Evolutionary conservation across 2,888 invertebrate species (phyloP), one percentile per base, ranked within the genome.

Genomic region (Sinelater perroti): DNA sequence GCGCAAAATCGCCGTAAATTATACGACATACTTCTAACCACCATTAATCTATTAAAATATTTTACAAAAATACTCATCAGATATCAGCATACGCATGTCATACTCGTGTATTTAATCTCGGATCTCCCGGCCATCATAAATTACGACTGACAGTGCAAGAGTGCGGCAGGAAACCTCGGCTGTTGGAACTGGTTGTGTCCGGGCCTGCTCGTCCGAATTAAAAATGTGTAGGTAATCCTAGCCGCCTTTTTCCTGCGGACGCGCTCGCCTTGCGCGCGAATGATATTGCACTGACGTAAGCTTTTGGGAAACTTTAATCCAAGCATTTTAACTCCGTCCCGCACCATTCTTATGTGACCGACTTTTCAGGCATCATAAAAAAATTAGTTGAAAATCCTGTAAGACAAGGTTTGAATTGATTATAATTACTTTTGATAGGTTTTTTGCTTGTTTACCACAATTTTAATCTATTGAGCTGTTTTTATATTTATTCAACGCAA

Each of bases 61-160:
- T 54, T 49, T 49, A 63, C 57, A 66, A 65, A 65, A 65, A 62
- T 60, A 61, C 54, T 56, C 62, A 65, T 67, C 65, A 63, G 67
- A 67, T 67, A 66, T 67, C 65, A 65, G 65, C 63, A 62, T 66
- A 64, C 64, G 65, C 66, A 66, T 68, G 68, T 70, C 68, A 68
- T 67, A 65, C 65, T 69, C 62, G 62, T 69, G 66, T 69, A 66
- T 69, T 68, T 70, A 70, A 70, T 70, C 70, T 70, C 60, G 56
- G 60, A 68, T 69, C 67, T 65, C 60, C 57, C 63, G 60, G 62
- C 65, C 64, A 65, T 68, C 67, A 70, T 70, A 70, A 70, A 70
- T 70, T 64, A 69, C 60, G 57, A 60, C 63, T 66, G 67, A 63
- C 67, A 67, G 64, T 59, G 47, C 56, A 64, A 60, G 65, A 55